These are phyloP conservation scores for Trichogramma evanescens DNA, from an alignment of 2,888 invertebrate genomes.

Conservation along the genomic window DNA sequence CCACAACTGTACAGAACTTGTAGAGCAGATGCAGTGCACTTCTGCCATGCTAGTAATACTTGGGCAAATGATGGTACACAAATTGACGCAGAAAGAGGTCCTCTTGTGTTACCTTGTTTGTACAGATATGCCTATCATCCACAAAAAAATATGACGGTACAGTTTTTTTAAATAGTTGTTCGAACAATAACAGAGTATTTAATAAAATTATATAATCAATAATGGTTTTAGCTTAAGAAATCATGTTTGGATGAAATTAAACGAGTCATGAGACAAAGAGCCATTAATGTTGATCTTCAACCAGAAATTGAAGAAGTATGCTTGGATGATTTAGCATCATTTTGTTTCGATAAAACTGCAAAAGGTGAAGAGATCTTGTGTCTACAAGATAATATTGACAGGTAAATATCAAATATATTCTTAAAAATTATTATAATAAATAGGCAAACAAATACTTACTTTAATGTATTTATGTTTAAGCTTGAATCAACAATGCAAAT, in stretches of 20 bases:
- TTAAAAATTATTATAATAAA: not conserved
- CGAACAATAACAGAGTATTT: not conserved
- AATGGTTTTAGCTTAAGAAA: constrained; percentile 44
- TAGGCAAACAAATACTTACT: not conserved
- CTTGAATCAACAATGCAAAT: constrained; percentile 58
- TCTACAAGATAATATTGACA: constrained; percentile 76
- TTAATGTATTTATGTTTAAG: constrained; percentile 24
- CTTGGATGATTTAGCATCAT: constrained; percentile 72
- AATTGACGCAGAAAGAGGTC: constrained; percentile 71
- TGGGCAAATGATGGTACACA: constrained; percentile 67
- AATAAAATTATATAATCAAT: not conserved
- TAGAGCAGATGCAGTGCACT: constrained; percentile 73
- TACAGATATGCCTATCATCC: constrained; percentile 56
- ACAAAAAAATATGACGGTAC: constrained; percentile 42
- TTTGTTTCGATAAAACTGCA: constrained; percentile 78
- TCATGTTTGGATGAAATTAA: constrained; percentile 70
- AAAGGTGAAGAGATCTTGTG: constrained; percentile 90
- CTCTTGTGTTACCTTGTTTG: constrained; percentile 83
- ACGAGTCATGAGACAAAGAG: constrained; percentile 87
- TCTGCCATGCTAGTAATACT: constrained; percentile 71
- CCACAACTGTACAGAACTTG: constrained; percentile 83
- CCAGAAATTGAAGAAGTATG: constrained; percentile 92
- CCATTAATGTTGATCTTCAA: constrained; percentile 84
- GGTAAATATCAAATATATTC: constrained; percentile 30
- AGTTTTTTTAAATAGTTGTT: not conserved